Conservation (phyloP, 2,797 vertebrate genomes). For the Eospalax fontanierii region DNA sequence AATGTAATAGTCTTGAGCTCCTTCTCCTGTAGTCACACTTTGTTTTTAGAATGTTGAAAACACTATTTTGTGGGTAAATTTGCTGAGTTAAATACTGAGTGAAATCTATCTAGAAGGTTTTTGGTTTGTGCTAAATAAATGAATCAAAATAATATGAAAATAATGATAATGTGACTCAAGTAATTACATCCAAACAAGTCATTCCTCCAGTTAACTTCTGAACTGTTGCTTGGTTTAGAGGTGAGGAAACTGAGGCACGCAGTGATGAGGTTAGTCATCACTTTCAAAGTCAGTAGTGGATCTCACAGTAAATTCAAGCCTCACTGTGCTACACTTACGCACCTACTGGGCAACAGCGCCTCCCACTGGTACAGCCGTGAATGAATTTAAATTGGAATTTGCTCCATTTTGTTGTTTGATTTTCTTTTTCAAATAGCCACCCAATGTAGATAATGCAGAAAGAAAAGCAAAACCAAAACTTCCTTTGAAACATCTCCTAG, state of each 20-base stretch:
- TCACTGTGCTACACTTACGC: fast-evolving
- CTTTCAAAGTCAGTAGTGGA: neutral
- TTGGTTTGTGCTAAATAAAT: too few species aligned
- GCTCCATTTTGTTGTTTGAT: neutral
- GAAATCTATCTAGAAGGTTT: neutral
- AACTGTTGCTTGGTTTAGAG: neutral
- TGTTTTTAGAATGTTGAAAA: neutral
- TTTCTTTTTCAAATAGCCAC: neutral
- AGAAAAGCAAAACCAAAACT: neutral
- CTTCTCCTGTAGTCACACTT: neutral
- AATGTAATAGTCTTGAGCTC: neutral
- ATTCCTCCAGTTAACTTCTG: neutral
- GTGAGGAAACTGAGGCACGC: neutral
- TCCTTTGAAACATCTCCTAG: neutral
- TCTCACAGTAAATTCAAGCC: neutral
- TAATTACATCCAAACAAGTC: neutral
- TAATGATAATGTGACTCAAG: neutral
- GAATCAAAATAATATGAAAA: too few species aligned
- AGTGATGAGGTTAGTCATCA: neutral
- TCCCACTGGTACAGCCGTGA: neutral
- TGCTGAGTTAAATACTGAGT: neutral
- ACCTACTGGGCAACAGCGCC: neutral
- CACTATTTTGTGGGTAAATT: neutral
- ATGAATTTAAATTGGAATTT: neutral
- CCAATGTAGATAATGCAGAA: neutral